Evolutionary conservation across 2,113 vertebrate genomes (phyloP).

Genomic region (Prunella fulvescens): DNA sequence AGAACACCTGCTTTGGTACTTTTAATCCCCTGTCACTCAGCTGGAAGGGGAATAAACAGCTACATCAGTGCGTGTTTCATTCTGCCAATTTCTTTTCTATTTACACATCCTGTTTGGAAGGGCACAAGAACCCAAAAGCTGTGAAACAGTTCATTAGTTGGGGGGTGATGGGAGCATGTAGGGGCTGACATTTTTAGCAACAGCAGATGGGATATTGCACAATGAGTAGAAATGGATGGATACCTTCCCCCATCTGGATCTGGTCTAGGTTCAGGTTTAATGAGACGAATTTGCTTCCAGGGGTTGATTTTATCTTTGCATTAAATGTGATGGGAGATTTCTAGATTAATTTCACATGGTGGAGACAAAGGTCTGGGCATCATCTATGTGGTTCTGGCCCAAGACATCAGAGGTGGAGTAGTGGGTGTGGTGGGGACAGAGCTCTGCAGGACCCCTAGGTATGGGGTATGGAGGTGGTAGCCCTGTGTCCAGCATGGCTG

Average conservation of each 20-base stretch:
- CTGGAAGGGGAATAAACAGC: background rate
- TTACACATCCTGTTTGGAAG: background rate
- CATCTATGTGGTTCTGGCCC: background rate
- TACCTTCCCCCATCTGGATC: background rate
- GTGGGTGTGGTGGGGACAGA: background rate
- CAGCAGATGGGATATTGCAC: background rate
- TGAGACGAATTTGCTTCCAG: background rate
- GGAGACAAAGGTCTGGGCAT: background rate
- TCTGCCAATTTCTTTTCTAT: background rate
- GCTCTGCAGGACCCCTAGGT: background rate
- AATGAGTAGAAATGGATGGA: background rate
- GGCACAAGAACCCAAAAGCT: background rate
- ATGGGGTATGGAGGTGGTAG: accelerated
- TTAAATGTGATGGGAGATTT: background rate
- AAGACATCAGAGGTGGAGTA: background rate
- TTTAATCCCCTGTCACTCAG: background rate
- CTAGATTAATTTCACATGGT: background rate
- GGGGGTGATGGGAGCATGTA: accelerated
- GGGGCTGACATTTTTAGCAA: background rate
- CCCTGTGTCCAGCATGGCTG: background rate
- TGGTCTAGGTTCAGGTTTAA: background rate
- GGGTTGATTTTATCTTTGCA: background rate
- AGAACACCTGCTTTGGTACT: background rate
- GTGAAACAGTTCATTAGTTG: background rate
- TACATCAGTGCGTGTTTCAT: background rate